Base-by-base conservation (phyloP, 2,113 vertebrate species). In the Meles meles region DNA sequence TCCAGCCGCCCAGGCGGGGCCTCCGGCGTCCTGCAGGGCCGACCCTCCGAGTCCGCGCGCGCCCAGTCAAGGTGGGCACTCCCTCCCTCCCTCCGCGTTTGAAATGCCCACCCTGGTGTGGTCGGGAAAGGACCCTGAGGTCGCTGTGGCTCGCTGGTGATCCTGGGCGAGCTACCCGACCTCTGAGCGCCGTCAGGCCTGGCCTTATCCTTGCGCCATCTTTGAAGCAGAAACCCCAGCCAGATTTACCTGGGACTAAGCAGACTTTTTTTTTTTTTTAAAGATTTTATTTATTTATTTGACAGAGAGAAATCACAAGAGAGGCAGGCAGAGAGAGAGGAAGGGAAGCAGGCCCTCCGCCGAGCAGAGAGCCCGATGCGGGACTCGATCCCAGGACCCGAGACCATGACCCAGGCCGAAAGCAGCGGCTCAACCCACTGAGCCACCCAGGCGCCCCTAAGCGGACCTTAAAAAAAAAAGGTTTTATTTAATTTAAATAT, bases 11-110 rank as follows among this genome's bases (percentile, higher is more conserved):
- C n/a, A 2, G 55, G 82, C 27, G 9, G 49, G 55, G 47, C 49
- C 47, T 57, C n/a, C 57, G 0, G 37, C 10, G 9, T 5, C 2
- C 25, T 1, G 13, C 25, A 1, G 20, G 11, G 79, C 5, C 0
- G 13, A 29, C 10, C 17, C 20, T 57, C 18, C 55, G 5, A 72
- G 57, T 15, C 13, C 7, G 14, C 15, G 39, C 42, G 14, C 25
- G 42, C 25, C 7, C 2, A 34, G 59, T 18, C 20, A 0, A n/a
- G 27, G n/a, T 10, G 69, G 42, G 69, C 34, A 4, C 42, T 31
- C 23, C 15, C 31, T 25, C 34, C 18, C 18, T 52, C 7, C 18
- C 7, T 21, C 49, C 7, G 31, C 15, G 2, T 71, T 65, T 34
- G 15, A 44, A 74, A 11, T 37, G 79, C 29, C 20, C 39, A 13